phyloP scores from a whole-genome alignment of 1,140 invertebrate species.

The Caerostris extrusa region DNA sequence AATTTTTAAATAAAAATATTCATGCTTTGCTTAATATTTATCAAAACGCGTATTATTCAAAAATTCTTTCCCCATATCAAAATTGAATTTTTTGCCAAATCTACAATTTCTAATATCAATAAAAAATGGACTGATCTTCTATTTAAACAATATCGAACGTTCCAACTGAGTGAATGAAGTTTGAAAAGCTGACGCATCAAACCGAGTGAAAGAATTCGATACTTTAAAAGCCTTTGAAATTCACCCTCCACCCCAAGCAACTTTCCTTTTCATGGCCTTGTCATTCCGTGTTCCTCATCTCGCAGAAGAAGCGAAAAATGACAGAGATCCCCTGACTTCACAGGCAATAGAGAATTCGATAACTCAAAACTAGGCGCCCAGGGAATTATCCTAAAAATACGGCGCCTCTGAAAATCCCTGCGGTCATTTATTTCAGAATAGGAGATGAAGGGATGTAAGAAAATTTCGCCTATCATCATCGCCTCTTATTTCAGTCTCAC shows the following conservation, averaged over 20 bases:
- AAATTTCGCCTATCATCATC: no score
- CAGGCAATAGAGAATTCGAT: neutral
- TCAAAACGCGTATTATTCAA: no score
- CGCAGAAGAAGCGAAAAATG: neutral
- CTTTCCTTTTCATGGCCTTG: neutral
- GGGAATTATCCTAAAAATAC: slow-evolving; percentile 1
- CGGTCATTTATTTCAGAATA: neutral
- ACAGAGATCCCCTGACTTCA: neutral
- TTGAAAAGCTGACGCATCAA: neutral
- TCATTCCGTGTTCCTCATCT: neutral
- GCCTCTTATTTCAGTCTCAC: no score
- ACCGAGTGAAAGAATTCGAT: neutral
- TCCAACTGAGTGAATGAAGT: neutral
- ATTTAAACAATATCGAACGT: neutral
- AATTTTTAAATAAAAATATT: no score
- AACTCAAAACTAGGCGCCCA: neutral
- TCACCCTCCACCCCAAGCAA: neutral
- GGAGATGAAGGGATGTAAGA: no score
- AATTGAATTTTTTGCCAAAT: no score
- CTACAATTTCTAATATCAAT: neutral
- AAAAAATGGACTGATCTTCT: neutral
- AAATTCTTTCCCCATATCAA: no score
- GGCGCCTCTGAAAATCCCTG: neutral
- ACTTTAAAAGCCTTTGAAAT: neutral
- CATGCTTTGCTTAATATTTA: no score